These are phyloP conservation scores for Parazoanthus swiftii DNA, from an alignment of 92 coral and sea anemone genomes.

Conservation along the genomic window DNA sequence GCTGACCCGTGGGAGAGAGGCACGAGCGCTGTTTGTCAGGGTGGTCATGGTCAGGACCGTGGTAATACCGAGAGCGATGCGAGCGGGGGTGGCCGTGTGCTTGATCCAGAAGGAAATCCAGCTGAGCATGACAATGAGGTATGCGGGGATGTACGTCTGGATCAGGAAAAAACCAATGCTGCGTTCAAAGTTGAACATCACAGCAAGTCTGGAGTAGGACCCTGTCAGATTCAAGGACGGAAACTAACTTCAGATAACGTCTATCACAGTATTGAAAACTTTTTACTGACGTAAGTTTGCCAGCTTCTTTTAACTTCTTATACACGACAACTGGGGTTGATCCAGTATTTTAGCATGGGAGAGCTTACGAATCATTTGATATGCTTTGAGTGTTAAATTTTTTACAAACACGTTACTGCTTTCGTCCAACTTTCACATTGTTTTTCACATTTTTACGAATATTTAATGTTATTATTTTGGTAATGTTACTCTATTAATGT, in stretches of 20 bases:
- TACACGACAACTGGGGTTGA: too few species aligned
- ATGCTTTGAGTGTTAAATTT: too few species aligned
- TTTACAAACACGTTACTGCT: too few species aligned
- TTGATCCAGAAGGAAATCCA: slow-evolving; percentile 99
- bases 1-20: slow-evolving; percentile 85
- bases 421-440: too few species aligned
- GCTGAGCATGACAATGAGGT: slow-evolving; percentile 94
- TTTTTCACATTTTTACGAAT: too few species aligned
- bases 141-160: slow-evolving; percentile 95
- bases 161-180: slow-evolving; percentile 92
- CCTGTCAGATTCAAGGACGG: slow-evolving; percentile 44
- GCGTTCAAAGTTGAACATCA: slow-evolving; percentile 92
- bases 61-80: slow-evolving; percentile 94
- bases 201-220: slow-evolving; percentile 75
- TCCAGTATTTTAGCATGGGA: too few species aligned
- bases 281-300: background rate
- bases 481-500: too few species aligned
- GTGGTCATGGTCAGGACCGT: slow-evolving; percentile 97
- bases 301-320: too few species aligned
- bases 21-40: slow-evolving; percentile 93
- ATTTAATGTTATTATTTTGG: too few species aligned
- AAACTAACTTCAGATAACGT: background rate
- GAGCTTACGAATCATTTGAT: too few species aligned
- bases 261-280: background rate
- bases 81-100: slow-evolving; percentile 90